Conservation (phyloP, 2,888 invertebrate species). For the Ganaspis brasiliensis region DNA sequence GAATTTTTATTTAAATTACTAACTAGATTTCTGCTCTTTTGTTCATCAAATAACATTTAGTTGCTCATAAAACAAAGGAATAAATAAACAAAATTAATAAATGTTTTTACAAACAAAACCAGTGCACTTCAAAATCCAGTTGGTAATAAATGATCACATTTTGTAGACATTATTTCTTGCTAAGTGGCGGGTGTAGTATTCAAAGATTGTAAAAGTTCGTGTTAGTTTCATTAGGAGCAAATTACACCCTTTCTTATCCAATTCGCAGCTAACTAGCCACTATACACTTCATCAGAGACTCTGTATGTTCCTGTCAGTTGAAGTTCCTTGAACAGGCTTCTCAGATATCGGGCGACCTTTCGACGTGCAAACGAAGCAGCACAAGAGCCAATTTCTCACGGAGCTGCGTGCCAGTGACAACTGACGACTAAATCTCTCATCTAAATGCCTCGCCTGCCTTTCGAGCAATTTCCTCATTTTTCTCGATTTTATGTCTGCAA, state of each 20-base stretch:
- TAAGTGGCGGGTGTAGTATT: not conserved
- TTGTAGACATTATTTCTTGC: not conserved
- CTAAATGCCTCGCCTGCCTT: conserved; percentile 61
- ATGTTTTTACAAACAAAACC: too few species aligned
- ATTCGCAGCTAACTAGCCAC: conserved; percentile 40
- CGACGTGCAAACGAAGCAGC: conserved; percentile 47
- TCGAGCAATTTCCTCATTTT: conserved; percentile 40
- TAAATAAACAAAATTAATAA: too few species aligned
- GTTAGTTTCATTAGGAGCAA: conserved; percentile 49
- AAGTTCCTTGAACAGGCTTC: conserved; percentile 24
- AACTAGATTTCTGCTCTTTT: too few species aligned
- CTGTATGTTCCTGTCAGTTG: conserved; percentile 46
- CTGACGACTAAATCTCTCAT: conserved; percentile 68
- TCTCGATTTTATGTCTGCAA: conserved; percentile 13
- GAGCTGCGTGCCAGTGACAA: conserved; percentile 61
- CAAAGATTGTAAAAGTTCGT: not conserved
- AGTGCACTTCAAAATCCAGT: too few species aligned
- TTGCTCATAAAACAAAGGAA: too few species aligned
- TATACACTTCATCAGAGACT: conserved; percentile 26
- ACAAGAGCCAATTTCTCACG: conserved; percentile 46
- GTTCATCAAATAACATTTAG: too few species aligned
- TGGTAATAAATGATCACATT: not conserved
- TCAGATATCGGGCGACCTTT: conserved; percentile 63
- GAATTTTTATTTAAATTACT: too few species aligned
- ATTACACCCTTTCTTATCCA: conserved; percentile 54